Evolutionary conservation across 2,888 invertebrate species (phyloP).

Genomic region (Aspidiotus destructor): DNA sequence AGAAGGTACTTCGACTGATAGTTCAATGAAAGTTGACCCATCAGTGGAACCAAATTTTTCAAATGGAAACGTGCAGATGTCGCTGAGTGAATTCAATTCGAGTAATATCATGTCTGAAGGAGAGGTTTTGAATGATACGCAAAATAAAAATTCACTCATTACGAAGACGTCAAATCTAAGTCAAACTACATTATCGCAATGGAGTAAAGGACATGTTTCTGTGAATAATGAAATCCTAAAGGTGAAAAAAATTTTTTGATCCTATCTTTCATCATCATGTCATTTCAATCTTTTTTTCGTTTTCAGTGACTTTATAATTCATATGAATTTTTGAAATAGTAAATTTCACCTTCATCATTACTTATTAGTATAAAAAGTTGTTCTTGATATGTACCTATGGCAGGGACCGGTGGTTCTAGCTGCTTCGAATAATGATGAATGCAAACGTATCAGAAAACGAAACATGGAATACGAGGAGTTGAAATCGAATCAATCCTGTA

Average conservation of each 20-base stretch:
- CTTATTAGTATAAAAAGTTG: too few relatives aligned
- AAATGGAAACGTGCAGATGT: not conserved
- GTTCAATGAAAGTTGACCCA: too few relatives aligned
- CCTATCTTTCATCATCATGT: not conserved
- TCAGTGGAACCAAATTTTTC: not conserved
- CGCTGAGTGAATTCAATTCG: not conserved
- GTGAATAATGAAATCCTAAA: constrained; percentile 33
- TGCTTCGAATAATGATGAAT: too few relatives aligned
- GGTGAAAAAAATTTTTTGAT: constrained; percentile 16
- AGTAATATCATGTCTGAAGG: too few relatives aligned
- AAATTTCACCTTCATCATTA: too few relatives aligned
- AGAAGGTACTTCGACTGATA: too few relatives aligned
- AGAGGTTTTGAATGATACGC: too few relatives aligned
- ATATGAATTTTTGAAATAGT: too few relatives aligned
- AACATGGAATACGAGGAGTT: too few relatives aligned
- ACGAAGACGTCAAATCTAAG: not conserved
- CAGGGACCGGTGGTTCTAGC: too few relatives aligned
- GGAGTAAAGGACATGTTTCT: constrained; percentile 37
- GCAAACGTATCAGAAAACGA: too few relatives aligned
- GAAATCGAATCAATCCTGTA: not conserved
- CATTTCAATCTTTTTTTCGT: not conserved
- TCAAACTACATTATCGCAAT: constrained; percentile 36
- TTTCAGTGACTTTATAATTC: not conserved
- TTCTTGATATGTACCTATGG: too few relatives aligned
- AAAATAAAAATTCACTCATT: not conserved